Evolutionary conservation across 2,113 vertebrate species (phyloP).

Genomic region (Aplodontia rufa): DNA sequence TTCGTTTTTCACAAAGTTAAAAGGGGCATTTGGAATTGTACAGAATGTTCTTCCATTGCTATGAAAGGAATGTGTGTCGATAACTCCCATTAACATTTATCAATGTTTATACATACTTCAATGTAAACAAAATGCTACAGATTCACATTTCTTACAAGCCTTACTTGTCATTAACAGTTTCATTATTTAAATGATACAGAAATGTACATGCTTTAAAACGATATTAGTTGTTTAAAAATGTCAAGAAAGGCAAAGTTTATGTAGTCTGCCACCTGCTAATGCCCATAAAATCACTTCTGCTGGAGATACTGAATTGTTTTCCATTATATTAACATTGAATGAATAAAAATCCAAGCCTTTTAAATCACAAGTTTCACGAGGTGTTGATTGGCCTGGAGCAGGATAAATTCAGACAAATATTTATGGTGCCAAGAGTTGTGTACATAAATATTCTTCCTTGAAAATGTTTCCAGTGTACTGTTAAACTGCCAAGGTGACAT

Average conservation of each 20-base stretch:
- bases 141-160: constrained; percentile 51
- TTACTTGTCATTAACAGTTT: constrained; percentile 72
- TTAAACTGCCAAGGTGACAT: constrained; percentile 66
- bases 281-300: constrained; percentile 56
- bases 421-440: constrained; percentile 72
- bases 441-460: constrained; percentile 75
- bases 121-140: constrained; percentile 72
- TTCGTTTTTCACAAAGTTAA: constrained; percentile 73
- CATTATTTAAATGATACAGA: constrained; percentile 51
- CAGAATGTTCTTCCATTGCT: constrained; percentile 59
- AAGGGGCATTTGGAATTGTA: constrained; percentile 65
- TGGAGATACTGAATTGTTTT: constrained; percentile 69
- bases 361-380: constrained; percentile 69
- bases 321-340: constrained; percentile 74
- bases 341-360: constrained; percentile 67
- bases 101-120: constrained; percentile 63
- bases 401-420: constrained; percentile 73
- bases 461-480: constrained; percentile 71
- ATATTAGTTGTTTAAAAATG: constrained; percentile 64
- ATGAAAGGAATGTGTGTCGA: constrained; percentile 69
- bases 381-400: constrained; percentile 67
- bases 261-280: constrained; percentile 48
- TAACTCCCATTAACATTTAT: constrained; percentile 79
- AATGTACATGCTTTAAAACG: constrained; percentile 55
- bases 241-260: constrained; percentile 70